Conservation (phyloP, 2,113 vertebrate genomes). For the Indri indri region DNA sequence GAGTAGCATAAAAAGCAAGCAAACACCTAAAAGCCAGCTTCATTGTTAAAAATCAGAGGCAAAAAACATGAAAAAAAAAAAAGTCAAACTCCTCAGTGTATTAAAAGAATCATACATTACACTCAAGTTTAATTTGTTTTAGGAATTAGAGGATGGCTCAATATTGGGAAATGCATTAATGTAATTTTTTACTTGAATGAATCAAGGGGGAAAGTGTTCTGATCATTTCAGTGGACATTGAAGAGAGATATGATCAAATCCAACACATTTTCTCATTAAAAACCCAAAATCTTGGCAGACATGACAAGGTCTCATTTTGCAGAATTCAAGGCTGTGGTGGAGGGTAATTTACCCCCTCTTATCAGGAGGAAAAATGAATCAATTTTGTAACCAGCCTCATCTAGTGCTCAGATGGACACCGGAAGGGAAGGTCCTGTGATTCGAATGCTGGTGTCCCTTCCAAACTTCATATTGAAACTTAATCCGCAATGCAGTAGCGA, state of each 20-base stretch:
- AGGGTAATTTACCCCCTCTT: not conserved
- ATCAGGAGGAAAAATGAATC: not conserved
- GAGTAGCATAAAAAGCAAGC: not conserved
- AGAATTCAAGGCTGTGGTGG: not conserved
- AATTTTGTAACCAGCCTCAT: not conserved
- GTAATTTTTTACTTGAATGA: not conserved
- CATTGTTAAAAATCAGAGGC: not conserved
- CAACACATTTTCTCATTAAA: conserved; percentile 9
- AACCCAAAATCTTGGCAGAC: not conserved
- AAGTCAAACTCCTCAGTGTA: not conserved
- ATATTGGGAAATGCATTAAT: not conserved
- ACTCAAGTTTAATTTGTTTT: conserved; percentile 34
- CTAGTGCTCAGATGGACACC: not conserved
- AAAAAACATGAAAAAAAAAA: not conserved
- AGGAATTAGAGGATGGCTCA: conserved; percentile 57
- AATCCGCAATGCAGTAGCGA: not conserved
- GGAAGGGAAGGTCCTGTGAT: not conserved
- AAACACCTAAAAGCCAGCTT: not conserved
- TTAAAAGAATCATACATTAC: not conserved
- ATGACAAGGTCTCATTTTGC: not conserved
- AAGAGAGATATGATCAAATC: not conserved
- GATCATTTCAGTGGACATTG: not conserved
- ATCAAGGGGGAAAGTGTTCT: not conserved
- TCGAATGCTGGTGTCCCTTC: not conserved
- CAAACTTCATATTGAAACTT: not conserved